Conservation (phyloP, 2,797 vertebrate species). For the Ptychadena robeensis region DNA sequence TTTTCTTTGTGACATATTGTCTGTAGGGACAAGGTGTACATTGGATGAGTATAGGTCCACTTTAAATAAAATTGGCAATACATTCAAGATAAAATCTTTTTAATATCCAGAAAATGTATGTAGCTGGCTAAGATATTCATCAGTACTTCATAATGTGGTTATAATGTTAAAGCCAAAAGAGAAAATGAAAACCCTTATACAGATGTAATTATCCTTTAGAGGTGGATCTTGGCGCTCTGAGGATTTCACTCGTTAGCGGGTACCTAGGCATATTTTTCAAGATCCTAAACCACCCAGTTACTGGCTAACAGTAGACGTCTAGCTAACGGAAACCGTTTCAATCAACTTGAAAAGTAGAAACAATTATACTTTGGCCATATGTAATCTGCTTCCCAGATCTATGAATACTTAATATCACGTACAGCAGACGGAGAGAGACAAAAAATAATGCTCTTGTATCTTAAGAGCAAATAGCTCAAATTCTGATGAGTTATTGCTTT, state of each 20-base stretch:
- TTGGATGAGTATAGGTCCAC: too few relatives aligned
- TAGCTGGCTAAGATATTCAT: background rate
- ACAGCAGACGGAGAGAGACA: constrained; percentile 54
- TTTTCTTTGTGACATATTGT: too few relatives aligned
- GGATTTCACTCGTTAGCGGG: constrained; percentile 66
- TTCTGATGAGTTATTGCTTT: constrained; percentile 73
- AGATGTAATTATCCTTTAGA: constrained; percentile 67
- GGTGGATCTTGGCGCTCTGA: constrained; percentile 56
- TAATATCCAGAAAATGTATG: background rate
- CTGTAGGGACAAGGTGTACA: too few relatives aligned
- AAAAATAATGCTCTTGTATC: constrained; percentile 69
- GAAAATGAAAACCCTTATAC: constrained; percentile 62
- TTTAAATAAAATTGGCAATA: background rate
- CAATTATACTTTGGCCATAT: constrained; percentile 67
- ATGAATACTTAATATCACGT: constrained; percentile 79
- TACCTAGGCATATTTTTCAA: constrained; percentile 33
- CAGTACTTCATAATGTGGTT: background rate
- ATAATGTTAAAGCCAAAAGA: background rate
- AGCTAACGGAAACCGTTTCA: constrained; percentile 65
- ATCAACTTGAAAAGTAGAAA: constrained; percentile 72
- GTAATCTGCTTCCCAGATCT: constrained; percentile 65
- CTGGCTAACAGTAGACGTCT: constrained; percentile 51
- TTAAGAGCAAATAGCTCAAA: constrained; percentile 76
- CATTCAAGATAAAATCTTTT: background rate
- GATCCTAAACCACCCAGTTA: constrained; percentile 48